Conservation (phyloP, 2,888 invertebrate species). For the Xestia c-nigrum region DNA sequence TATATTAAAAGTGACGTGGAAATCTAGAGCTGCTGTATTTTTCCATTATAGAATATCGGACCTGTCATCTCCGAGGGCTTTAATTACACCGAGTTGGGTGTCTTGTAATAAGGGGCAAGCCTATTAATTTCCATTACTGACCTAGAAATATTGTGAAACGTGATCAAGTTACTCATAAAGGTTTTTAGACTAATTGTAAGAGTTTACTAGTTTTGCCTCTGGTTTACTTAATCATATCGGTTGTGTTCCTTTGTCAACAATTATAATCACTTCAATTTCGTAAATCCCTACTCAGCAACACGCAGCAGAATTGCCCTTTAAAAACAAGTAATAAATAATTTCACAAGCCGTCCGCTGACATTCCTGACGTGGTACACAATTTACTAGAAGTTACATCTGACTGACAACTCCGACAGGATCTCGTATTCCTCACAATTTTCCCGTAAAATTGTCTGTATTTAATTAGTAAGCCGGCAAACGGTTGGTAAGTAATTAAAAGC, state of each 20-base stretch:
- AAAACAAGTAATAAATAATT: conserved; percentile 25
- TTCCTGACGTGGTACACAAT: conserved; percentile 27
- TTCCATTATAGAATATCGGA: not conserved
- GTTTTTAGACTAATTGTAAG: not conserved
- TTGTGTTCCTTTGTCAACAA: not conserved
- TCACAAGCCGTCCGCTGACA: not conserved
- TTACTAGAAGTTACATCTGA: conserved; percentile 34
- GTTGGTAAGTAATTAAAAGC: conserved; percentile 60
- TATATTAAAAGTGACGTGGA: not conserved
- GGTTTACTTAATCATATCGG: not conserved
- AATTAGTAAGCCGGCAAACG: conserved; percentile 61
- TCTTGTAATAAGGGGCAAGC: not conserved
- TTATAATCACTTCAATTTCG: not conserved
- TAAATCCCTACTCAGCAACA: not conserved
- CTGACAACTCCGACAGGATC: conserved; percentile 47
- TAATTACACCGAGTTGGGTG: not conserved
- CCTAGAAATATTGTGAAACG: not conserved
- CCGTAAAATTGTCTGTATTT: conserved; percentile 55
- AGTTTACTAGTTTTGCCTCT: not conserved
- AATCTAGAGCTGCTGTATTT: not conserved
- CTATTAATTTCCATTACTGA: not conserved
- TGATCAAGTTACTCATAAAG: not conserved
- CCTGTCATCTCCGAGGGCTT: not conserved
- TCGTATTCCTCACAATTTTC: conserved; percentile 41
- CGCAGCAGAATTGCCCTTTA: not conserved